Evolutionary conservation across 2,113 vertebrate genomes (phyloP), one percentile per base, ranked within the genome.

Genomic region (Muntiacus reevesi): DNA sequence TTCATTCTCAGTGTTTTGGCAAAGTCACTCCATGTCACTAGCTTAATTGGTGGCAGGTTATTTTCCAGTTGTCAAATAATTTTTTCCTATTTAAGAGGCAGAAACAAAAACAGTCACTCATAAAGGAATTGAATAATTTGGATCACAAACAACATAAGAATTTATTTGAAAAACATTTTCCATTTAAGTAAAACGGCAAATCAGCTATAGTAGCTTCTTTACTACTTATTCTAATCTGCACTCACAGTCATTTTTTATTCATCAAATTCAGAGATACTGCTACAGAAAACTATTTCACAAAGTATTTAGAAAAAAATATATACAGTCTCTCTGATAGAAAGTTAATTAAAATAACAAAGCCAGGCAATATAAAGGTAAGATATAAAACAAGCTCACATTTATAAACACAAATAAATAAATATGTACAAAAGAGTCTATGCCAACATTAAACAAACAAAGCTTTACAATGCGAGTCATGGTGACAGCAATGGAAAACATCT

Each of bases 341-440:
- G 88, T 97, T 97, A 97, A 98, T 97, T 97, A 97, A 98, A 98
- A 93, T 94, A 98, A 98, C 30, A 97, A 97, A 55, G 92, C 95
- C 82, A 97, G 94, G 97, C 83, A 95, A 95, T 92, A 90, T 54
- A 95, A 97, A 98, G 96, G 97, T 98, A 93, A 89, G 79, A 81
- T 33, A 90, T 78, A 96, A 98, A 98, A 97, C 40, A 96, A 96
- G 83, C 93, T 98, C 98, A 99, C 98, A 99, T 94, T 98, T 98
- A 98, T 98, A 98, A 98, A 98, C 98, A 98, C 97, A 98, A 99
- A 99, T 99, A 99, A 99, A 99, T 99, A 99, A 99, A 97, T 99
- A 99, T 99, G 64, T 99, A 99, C 99, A 99, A 97, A 89, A 92
- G 97, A 98, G 91, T 98, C 93, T 97, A 97, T 95, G 95, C 97